phyloP scores from a whole-genome alignment of 2,797 vertebrate species.

The Triplophysa bombifrons region DNA sequence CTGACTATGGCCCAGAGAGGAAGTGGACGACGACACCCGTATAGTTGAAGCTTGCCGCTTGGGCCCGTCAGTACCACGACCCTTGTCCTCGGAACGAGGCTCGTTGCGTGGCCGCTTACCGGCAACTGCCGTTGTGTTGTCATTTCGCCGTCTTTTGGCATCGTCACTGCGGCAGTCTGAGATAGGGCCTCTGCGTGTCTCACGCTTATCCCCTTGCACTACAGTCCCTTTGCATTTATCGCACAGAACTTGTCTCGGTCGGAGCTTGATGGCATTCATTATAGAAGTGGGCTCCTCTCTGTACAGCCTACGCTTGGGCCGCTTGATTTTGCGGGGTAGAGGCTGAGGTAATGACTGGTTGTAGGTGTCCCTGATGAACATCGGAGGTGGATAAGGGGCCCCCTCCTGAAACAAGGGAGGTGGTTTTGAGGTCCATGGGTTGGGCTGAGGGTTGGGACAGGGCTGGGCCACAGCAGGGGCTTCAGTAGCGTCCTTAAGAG shows the following conservation, averaged over 20 bases:
- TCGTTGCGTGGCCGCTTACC: constrained; percentile 90
- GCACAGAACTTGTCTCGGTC: constrained; percentile 95
- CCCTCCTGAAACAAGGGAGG: constrained; percentile 97
- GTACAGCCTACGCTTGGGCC: constrained; percentile 93
- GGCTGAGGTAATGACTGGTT: constrained; percentile 99
- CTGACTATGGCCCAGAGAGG: constrained; percentile 73
- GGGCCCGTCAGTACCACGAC: constrained; percentile 75
- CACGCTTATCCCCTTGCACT: constrained; percentile 83
- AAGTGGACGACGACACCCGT: constrained; percentile 73
- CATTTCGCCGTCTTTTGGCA: constrained; percentile 82
- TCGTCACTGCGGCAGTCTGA: constrained; percentile 86
- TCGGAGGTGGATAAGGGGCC: constrained; percentile 93
- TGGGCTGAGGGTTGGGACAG: constrained; percentile 64
- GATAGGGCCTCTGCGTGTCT: constrained; percentile 82
- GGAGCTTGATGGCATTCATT: constrained; percentile 96
- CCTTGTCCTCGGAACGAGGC: constrained; percentile 84
- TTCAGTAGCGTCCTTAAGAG: constrained; percentile 48
- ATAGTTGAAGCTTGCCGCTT: constrained; percentile 82
- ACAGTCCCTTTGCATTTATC: constrained; percentile 96
- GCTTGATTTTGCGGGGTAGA: constrained; percentile 93
- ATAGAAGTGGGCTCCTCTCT: constrained; percentile 96
- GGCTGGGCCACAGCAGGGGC: constrained; percentile 40
- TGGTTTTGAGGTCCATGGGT: constrained; percentile 86
- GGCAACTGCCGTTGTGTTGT: constrained; percentile 77
- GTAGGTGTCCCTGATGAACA: constrained; percentile 99